Conservation (phyloP, 2,888 invertebrate species). For the Aporophyla lueneburgensis region DNA sequence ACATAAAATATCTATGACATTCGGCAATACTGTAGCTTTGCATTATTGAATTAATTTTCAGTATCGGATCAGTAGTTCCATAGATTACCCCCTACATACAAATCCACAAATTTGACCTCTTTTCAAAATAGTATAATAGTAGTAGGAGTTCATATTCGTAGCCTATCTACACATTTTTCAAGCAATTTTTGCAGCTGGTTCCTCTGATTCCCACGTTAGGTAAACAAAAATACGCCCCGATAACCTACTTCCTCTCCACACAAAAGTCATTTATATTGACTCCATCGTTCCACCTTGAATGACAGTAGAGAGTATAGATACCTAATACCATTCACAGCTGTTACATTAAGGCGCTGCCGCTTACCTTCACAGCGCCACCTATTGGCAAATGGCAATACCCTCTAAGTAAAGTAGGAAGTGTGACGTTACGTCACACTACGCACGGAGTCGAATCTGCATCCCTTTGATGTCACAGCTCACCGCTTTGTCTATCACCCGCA, state of each 20-base stretch:
- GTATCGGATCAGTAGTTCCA: neutral
- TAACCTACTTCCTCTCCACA: too few species aligned
- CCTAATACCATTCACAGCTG: neutral
- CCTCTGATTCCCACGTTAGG: neutral
- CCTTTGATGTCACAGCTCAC: conserved; percentile 81
- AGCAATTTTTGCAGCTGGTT: neutral
- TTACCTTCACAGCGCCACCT: conserved; percentile 36
- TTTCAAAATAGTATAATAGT: too few species aligned
- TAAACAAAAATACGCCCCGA: neutral
- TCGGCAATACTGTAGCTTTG: neutral
- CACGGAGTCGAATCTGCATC: conserved; percentile 67
- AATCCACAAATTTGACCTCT: neutral
- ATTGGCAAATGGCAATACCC: conserved; percentile 24
- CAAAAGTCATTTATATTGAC: too few species aligned
- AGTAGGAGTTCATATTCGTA: too few species aligned
- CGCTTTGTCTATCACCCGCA: conserved; percentile 78
- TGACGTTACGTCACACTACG: conserved; percentile 45
- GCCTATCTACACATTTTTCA: neutral
- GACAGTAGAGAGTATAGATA: neutral
- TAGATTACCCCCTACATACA: neutral
- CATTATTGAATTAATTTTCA: neutral
- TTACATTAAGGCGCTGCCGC: neutral
- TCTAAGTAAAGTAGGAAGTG: conserved; percentile 42
- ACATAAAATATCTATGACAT: neutral
- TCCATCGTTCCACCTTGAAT: neutral